A percentile compares a stretch with the other conserved stretches of the same genome.
Conservation (phyloP, 1,140 invertebrate genomes). For the Chironomus striatipennis region DNA sequence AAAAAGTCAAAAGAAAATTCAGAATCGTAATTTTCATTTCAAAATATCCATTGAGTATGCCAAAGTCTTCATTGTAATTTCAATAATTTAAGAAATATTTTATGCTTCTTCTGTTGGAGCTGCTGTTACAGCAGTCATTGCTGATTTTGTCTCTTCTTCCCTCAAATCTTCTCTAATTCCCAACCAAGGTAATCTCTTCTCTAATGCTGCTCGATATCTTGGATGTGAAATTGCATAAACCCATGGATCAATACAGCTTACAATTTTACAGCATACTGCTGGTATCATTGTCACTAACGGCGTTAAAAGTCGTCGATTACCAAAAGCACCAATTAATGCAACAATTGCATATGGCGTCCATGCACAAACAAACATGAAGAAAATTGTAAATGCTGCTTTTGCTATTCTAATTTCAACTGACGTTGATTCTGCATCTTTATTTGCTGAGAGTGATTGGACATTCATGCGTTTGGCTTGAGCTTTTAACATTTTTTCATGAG, state of each 20-base stretch:
- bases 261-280: constrained; percentile 58
- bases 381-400: constrained; percentile 67
- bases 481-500: constrained; percentile 67
- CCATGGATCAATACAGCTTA: constrained; percentile 71
- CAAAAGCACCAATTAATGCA: constrained; percentile 61
- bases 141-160: background rate
- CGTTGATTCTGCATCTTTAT: constrained; percentile 53
- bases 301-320: constrained; percentile 56
- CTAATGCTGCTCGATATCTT: constrained; percentile 58
- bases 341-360: constrained; percentile 70
- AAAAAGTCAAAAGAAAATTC: constrained; percentile 30
- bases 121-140: background rate
- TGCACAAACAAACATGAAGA: constrained; percentile 60
- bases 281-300: constrained; percentile 64
- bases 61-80: background rate
- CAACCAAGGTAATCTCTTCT: constrained; percentile 62
- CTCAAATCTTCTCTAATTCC: constrained; percentile 47
- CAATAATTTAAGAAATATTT: background rate
- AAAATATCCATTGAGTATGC: background rate
- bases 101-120: background rate
- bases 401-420: constrained; percentile 64
- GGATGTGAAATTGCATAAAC: constrained; percentile 71
- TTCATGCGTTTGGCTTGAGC: constrained; percentile 78
- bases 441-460: constrained; percentile 60
- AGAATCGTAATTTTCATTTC: background rate